Evolutionary conservation across 2,797 vertebrate genomes (phyloP).

Genomic region (Ceryle rudis): DNA sequence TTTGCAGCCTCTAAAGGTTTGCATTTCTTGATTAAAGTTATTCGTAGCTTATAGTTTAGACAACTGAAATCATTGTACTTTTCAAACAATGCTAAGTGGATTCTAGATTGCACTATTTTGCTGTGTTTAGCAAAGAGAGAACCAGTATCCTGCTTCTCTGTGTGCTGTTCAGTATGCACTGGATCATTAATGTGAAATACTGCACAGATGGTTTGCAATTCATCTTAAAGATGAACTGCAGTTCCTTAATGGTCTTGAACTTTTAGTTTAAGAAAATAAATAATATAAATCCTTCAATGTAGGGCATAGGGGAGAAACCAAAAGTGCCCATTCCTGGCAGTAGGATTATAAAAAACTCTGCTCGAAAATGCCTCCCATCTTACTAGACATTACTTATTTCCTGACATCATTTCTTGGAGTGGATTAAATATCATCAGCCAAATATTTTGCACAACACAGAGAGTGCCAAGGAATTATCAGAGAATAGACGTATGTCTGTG

Average conservation of each 20-base stretch:
- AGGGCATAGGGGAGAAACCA: conserved; percentile 22
- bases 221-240: conserved; percentile 65
- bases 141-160: conserved; percentile 2
- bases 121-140: conserved; percentile 11
- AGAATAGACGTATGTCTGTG: neutral
- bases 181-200: conserved; percentile 55
- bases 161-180: neutral
- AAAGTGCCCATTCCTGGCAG: conserved; percentile 48
- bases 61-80: neutral
- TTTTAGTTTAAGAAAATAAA: conserved; percentile 70
- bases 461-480: neutral
- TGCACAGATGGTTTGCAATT: conserved; percentile 46
- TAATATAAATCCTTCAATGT: conserved; percentile 45
- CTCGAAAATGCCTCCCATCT: conserved; percentile 15
- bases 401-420: conserved; percentile 26
- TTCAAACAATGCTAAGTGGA: neutral
- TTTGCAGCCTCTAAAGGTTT: neutral
- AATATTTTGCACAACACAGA: conserved; percentile 27
- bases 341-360: conserved; percentile 5
- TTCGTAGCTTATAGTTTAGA: neutral
- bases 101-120: conserved; percentile 13
- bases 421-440: neutral
- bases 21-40: conserved; percentile 1
- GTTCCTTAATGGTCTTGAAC: conserved; percentile 67
- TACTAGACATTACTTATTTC: conserved; percentile 40